Percentiles rank a stretch among this genome's conserved stretches.
Evolutionary conservation across 2,113 vertebrate species (phyloP).

Genomic region (Pterocles burchelli): DNA sequence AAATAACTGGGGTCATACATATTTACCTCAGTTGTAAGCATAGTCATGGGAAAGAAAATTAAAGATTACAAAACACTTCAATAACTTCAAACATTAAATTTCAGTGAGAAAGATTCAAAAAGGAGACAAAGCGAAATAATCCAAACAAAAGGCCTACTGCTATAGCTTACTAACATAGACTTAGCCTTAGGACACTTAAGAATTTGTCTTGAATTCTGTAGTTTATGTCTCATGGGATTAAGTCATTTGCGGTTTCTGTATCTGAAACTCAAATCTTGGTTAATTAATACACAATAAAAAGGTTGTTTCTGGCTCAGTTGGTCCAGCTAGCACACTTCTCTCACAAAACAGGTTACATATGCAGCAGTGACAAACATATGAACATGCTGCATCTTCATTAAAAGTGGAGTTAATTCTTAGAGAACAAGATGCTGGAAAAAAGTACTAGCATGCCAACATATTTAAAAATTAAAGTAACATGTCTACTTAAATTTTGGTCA

Average conservation of each 20-base stretch:
- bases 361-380: not conserved
- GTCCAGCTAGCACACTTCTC: not conserved
- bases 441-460: not conserved
- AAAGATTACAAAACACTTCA: not conserved
- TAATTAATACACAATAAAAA: not conserved
- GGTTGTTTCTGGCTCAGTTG: not conserved
- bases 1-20: not conserved
- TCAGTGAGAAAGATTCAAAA: not conserved
- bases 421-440: not conserved
- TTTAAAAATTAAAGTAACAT: not conserved
- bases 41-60: not conserved
- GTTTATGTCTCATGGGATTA: not conserved
- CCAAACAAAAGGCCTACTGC: not conserved
- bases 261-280: not conserved
- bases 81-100: not conserved
- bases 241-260: not conserved
- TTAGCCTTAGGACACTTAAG: not conserved
- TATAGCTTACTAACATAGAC: not conserved
- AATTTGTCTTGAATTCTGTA: not conserved
- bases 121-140: not conserved
- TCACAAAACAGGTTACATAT: not conserved
- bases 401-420: not conserved
- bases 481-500: not conserved
- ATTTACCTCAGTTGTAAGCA: not conserved
- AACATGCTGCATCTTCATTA: not conserved